These are phyloP conservation scores for Orchesella cincta DNA, from an alignment of 1,140 invertebrate species.

Conservation along the genomic window DNA sequence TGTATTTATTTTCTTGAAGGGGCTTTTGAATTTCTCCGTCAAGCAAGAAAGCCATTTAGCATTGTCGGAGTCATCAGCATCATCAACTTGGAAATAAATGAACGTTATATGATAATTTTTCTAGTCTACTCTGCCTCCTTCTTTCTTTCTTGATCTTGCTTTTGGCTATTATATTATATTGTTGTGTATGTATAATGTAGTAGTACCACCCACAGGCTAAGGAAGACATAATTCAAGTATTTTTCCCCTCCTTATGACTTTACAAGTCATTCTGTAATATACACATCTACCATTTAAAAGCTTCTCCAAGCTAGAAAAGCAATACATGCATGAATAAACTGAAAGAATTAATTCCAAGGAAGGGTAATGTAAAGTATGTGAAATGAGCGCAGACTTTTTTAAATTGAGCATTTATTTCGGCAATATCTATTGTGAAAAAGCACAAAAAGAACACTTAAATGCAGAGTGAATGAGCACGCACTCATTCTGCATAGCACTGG, in stretches of 20 bases:
- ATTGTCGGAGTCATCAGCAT: constrained; percentile 24
- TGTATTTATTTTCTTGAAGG: no score
- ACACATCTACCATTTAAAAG: background rate
- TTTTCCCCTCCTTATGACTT: background rate
- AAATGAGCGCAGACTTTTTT: background rate
- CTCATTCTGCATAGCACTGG: background rate
- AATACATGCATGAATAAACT: background rate
- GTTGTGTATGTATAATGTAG: background rate
- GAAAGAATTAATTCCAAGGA: background rate
- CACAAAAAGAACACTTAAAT: no score
- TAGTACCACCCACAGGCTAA: background rate
- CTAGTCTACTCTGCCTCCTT: background rate
- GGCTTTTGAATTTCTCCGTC: no score
- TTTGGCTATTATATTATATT: background rate
- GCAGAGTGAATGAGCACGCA: background rate
- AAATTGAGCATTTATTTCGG: no score
- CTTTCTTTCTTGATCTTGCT: constrained; percentile 2
- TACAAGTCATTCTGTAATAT: no score
- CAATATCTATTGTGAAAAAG: no score
- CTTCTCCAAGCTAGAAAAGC: background rate
- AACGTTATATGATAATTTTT: constrained; percentile 51
- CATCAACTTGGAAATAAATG: constrained; percentile 37
- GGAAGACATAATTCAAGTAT: background rate
- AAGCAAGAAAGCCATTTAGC: background rate
- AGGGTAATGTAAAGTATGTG: background rate